A percentile compares a stretch with the other conserved stretches of the same genome.
These are phyloP conservation scores for Pristionchus maxplancki DNA, from an alignment of 2,888 invertebrate genomes.

Conservation along the genomic window DNA sequence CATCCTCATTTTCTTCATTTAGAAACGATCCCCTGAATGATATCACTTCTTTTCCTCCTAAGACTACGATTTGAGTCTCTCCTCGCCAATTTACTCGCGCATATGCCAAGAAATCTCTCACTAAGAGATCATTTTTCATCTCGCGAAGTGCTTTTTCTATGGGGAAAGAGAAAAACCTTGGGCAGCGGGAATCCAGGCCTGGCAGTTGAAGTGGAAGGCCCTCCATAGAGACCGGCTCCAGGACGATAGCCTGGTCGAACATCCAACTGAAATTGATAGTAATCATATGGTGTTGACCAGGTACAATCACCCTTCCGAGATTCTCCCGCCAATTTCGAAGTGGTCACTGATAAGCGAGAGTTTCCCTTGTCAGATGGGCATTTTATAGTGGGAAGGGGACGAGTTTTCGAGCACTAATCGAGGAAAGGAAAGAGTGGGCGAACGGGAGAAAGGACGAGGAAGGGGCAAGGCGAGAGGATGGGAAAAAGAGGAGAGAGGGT, in stretches of 20 bases:
- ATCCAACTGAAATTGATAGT: not conserved
- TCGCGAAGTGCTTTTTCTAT: not conserved
- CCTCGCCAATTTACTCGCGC: not conserved
- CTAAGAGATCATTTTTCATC: not conserved
- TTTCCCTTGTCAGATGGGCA: not conserved
- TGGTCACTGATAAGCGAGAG: not conserved
- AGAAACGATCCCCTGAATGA: not conserved
- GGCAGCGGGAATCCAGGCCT: not conserved
- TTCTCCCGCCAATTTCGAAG: conserved; percentile 34
- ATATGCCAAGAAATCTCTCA: not conserved
- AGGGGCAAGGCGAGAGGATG: not conserved
- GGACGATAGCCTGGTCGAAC: not conserved
- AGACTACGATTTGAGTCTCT: not conserved
- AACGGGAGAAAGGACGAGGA: not conserved
- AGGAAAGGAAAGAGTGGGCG: not conserved
- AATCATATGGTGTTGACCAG: not conserved
- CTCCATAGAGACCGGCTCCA: not conserved
- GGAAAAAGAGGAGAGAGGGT: not conserved
- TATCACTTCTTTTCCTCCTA: not conserved
- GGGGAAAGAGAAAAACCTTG: not conserved
- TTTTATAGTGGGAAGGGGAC: not conserved
- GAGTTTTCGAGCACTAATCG: conserved; percentile 16
- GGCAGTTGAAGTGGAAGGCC: not conserved
- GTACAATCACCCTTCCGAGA: not conserved
- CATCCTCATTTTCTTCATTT: not conserved